phyloP scores from a whole-genome alignment of 2,113 vertebrate genomes.

The Thinocorus orbignyianus region DNA sequence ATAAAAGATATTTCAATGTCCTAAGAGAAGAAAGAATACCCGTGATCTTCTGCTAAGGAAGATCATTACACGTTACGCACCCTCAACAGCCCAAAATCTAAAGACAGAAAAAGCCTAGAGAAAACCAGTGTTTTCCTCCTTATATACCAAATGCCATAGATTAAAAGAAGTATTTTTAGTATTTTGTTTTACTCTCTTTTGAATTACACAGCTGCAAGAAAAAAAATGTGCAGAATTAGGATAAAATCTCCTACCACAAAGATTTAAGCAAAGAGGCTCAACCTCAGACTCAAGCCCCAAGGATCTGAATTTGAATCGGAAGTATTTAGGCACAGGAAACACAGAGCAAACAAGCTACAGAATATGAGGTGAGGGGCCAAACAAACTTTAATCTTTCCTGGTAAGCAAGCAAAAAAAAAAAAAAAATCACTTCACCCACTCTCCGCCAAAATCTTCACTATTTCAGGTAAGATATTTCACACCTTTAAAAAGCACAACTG shows the following conservation, averaged over 20 bases:
- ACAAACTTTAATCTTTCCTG: background rate
- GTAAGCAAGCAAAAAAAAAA: background rate
- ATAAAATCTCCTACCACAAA: background rate
- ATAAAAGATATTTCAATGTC: background rate
- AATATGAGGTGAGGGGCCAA: background rate
- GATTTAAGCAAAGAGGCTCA: background rate
- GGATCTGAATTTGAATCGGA: background rate
- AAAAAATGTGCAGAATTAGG: background rate
- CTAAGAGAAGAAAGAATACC: background rate
- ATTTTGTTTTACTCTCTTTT: background rate
- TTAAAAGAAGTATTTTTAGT: background rate
- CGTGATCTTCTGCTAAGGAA: too few relatives aligned
- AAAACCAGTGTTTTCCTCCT: too few relatives aligned
- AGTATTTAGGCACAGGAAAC: background rate
- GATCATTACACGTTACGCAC: too few relatives aligned
- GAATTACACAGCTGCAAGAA: background rate
- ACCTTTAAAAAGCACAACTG: background rate
- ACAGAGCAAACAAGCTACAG: background rate
- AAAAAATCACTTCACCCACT: background rate
- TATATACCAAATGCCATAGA: too few relatives aligned
- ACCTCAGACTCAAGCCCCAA: background rate
- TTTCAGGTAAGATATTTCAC: background rate
- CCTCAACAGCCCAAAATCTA: too few relatives aligned
- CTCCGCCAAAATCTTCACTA: background rate
- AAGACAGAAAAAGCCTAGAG: too few relatives aligned